These are phyloP conservation scores for Rhysida immarginata DNA, from an alignment of 1,140 invertebrate species.

Conservation along the genomic window DNA sequence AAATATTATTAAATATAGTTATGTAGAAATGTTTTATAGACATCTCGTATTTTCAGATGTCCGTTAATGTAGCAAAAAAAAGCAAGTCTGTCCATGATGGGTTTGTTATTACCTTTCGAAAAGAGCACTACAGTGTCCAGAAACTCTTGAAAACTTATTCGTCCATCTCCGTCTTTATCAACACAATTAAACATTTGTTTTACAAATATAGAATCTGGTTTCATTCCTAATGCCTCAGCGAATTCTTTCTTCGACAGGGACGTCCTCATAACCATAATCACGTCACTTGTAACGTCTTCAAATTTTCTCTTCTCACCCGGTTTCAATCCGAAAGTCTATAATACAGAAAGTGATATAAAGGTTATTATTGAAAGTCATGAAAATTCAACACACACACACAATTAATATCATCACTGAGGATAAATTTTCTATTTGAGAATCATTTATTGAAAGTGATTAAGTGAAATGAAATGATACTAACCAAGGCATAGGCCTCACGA, in stretches of 20 bases:
- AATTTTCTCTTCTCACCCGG: slow-evolving; percentile 39
- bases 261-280: slow-evolving; percentile 81
- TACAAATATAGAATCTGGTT: slow-evolving; percentile 88
- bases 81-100: too few relatives aligned
- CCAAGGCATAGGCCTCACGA: slow-evolving; percentile 86
- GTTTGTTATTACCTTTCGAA: slow-evolving; percentile 34
- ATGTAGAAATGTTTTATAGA: too few relatives aligned
- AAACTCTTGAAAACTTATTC: slow-evolving; percentile 96
- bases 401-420: background rate
- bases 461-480: slow-evolving; percentile 14
- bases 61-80: too few relatives aligned
- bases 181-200: slow-evolving; percentile 99
- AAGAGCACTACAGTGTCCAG: slow-evolving; percentile 80
- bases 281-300: slow-evolving; percentile 64
- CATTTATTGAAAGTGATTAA: background rate
- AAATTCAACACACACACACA: background rate
- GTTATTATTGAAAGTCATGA: background rate
- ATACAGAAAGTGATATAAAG: background rate
- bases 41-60: too few relatives aligned
- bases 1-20: too few relatives aligned
- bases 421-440: background rate
- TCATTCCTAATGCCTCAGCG: slow-evolving; percentile 92
- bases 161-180: slow-evolving; percentile 86
- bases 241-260: slow-evolving; percentile 90
- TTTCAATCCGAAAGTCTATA: slow-evolving; percentile 60